Conservation (phyloP, 92 coral and sea anemone species). For the Epizoanthus stellaris region DNA sequence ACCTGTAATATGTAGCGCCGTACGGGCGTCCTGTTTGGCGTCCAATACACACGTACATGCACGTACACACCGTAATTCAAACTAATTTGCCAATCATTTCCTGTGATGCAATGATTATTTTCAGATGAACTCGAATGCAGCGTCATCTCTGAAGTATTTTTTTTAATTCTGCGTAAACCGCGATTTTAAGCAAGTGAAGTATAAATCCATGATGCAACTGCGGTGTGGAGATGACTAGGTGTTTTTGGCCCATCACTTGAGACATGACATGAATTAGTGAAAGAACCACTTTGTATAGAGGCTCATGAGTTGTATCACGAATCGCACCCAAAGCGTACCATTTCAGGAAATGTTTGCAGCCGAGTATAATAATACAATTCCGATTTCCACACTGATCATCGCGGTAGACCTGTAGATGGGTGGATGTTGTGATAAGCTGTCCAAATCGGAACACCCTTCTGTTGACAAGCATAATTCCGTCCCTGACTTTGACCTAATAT, state of each 20-base stretch:
- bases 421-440: conserved; percentile 20
- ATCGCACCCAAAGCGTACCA: too few relatives aligned
- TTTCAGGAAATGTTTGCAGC: too few relatives aligned
- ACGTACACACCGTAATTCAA: background rate
- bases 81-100: background rate
- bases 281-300: too few relatives aligned
- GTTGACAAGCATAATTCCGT: conserved; percentile 6
- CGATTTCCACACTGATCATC: background rate
- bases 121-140: background rate
- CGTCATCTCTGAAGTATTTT: background rate
- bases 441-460: background rate
- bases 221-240: too few relatives aligned
- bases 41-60: background rate
- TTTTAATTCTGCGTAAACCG: background rate
- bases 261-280: too few relatives aligned
- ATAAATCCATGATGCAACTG: too few relatives aligned
- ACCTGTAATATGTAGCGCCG: background rate
- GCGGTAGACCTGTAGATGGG: conserved; percentile 1
- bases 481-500: conserved; percentile 57
- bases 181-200: too few relatives aligned
- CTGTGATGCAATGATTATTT: conserved; percentile 18
- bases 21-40: background rate
- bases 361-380: too few relatives aligned
- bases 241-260: too few relatives aligned
- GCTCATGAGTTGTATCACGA: too few relatives aligned